phyloP scores from a whole-genome alignment of 2,888 invertebrate genomes.

The Ariolimax columbianus region DNA sequence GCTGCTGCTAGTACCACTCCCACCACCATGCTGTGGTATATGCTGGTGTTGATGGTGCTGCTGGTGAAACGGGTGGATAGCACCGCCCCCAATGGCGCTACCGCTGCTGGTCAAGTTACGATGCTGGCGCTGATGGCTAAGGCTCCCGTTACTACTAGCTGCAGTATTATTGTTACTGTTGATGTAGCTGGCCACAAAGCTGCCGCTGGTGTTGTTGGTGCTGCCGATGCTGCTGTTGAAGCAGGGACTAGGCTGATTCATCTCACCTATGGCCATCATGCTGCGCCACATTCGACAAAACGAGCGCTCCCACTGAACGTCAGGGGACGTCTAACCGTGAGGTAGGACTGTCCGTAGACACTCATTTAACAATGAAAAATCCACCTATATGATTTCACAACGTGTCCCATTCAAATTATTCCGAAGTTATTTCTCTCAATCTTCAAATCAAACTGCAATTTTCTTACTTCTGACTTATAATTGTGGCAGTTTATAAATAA shows the following conservation, averaged over 20 bases:
- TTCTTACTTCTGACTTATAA: no score
- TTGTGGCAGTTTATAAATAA: no score
- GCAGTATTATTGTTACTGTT: neutral
- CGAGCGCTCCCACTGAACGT: neutral
- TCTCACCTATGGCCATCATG: slow-evolving; percentile 44
- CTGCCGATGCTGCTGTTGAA: slow-evolving; percentile 27
- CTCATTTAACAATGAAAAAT: neutral
- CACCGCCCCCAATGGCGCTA: neutral
- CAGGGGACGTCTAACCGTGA: neutral
- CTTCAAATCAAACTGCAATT: no score
- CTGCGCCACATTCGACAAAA: slow-evolving; percentile 25
- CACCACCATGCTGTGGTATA: neutral
- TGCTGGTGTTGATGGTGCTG: slow-evolving; percentile 7
- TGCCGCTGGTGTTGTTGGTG: neutral
- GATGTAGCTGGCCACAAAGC: neutral
- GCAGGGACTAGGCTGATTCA: slow-evolving; percentile 23
- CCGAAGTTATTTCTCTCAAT: no score
- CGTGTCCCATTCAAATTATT: neutral
- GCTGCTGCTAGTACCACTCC: neutral
- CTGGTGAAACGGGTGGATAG: slow-evolving; percentile 26
- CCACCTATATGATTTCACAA: neutral
- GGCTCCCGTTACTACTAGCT: neutral
- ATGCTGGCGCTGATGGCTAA: neutral
- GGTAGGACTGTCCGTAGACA: neutral
- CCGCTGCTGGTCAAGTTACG: neutral